Percentiles rank a stretch among this genome's conserved stretches.
Conservation (phyloP, 2,113 vertebrate species). For the Protobothrops mucrosquamatus region DNA sequence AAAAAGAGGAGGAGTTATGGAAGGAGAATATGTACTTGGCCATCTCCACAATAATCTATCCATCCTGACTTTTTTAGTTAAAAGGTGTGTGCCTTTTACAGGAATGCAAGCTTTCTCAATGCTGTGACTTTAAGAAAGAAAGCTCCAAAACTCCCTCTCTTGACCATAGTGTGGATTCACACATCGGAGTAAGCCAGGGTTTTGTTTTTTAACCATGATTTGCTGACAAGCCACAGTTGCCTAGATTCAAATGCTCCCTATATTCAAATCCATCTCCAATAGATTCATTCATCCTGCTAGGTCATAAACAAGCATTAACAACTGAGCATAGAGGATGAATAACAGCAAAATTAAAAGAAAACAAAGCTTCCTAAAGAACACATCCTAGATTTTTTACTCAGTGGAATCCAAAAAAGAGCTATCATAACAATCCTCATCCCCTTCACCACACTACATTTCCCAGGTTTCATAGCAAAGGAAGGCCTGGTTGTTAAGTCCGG, state of each 20-base stretch:
- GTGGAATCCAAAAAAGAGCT: not conserved
- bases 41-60: not conserved
- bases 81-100: not conserved
- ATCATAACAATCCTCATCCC: not conserved
- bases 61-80: not conserved
- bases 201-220: not conserved
- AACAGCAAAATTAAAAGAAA: not conserved
- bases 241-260: not conserved
- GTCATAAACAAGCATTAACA: not conserved
- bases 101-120: not conserved
- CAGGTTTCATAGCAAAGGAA: not conserved
- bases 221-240: not conserved
- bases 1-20: not conserved
- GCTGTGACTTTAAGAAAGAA: not conserved
- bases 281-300: not conserved
- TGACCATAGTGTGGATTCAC: not conserved
- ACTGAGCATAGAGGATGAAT: no score
- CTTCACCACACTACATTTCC: not conserved
- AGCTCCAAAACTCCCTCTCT: not conserved
- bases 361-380: not conserved
- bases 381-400: not conserved
- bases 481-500: no score
- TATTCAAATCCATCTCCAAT: not conserved
- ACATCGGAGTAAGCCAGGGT: not conserved
- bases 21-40: not conserved